These are phyloP conservation scores for Hesperia comma DNA, from an alignment of 2,888 invertebrate genomes.

Conservation along the genomic window DNA sequence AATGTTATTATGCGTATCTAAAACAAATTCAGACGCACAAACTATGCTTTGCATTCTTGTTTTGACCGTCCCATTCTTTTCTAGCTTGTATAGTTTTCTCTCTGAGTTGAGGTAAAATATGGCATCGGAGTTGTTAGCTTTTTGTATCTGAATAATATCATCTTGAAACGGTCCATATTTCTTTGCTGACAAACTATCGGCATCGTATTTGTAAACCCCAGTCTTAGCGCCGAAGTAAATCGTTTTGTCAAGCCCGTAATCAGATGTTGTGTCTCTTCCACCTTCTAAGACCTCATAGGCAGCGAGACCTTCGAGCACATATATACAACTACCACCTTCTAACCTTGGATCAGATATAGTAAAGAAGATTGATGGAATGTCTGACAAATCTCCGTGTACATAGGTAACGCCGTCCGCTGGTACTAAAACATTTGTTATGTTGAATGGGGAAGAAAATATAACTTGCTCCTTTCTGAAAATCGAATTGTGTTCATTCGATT, in stretches of 20 bases:
- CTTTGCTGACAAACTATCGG: slow-evolving; percentile 61
- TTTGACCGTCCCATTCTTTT: slow-evolving; percentile 58
- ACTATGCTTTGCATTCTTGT: slow-evolving; percentile 51
- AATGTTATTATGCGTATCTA: slow-evolving; percentile 67
- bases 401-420: slow-evolving; percentile 59
- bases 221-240: slow-evolving; percentile 65
- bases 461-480: slow-evolving; percentile 61
- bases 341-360: slow-evolving; percentile 58
- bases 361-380: slow-evolving; percentile 67
- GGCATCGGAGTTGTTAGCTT: slow-evolving; percentile 60
- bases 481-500: slow-evolving; percentile 35
- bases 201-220: slow-evolving; percentile 62
- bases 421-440: slow-evolving; percentile 64
- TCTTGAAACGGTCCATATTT: slow-evolving; percentile 63
- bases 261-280: slow-evolving; percentile 65
- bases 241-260: slow-evolving; percentile 55
- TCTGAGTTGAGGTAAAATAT: slow-evolving; percentile 58
- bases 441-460: slow-evolving; percentile 60
- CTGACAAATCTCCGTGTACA: slow-evolving; percentile 53
- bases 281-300: slow-evolving; percentile 69
- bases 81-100: slow-evolving; percentile 58
- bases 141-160: slow-evolving; percentile 66
- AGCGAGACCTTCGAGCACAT: slow-evolving; percentile 68
- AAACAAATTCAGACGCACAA: slow-evolving; percentile 67
- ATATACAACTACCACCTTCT: slow-evolving; percentile 66